phyloP scores from a whole-genome alignment of 2,797 vertebrate species.

The Lerista edwardsae region DNA sequence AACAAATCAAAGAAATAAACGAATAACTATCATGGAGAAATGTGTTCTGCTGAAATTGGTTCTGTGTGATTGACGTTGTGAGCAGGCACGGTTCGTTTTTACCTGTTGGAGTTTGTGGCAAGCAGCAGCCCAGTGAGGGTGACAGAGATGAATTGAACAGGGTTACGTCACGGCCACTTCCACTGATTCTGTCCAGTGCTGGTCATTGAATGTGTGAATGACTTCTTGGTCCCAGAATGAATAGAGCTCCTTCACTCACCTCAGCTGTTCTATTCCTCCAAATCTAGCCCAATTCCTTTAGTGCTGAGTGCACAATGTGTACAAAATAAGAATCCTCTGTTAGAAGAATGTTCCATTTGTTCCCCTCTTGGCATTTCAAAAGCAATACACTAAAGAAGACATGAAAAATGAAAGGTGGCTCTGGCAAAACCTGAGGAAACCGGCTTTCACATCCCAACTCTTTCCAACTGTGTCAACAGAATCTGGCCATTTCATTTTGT shows the following conservation, averaged over 20 bases:
- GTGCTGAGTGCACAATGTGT: neutral
- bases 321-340: neutral
- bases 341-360: neutral
- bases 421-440: conserved; percentile 59
- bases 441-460: conserved; percentile 35
- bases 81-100: neutral
- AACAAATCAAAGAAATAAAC: too few species aligned
- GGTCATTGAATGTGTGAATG: neutral
- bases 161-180: neutral
- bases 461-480: conserved; percentile 53
- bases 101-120: neutral
- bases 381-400: conserved; percentile 31
- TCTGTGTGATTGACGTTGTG: neutral
- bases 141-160: neutral
- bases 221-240: neutral
- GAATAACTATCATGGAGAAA: too few species aligned
- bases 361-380: conserved; percentile 1
- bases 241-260: neutral
- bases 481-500: conserved; percentile 63
- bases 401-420: conserved; percentile 44
- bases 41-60: neutral
- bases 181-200: neutral
- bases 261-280: neutral
- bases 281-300: neutral
- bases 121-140: neutral